Base-by-base conservation (phyloP, 1,140 invertebrate species). In the Tetragonula clypearis region DNA sequence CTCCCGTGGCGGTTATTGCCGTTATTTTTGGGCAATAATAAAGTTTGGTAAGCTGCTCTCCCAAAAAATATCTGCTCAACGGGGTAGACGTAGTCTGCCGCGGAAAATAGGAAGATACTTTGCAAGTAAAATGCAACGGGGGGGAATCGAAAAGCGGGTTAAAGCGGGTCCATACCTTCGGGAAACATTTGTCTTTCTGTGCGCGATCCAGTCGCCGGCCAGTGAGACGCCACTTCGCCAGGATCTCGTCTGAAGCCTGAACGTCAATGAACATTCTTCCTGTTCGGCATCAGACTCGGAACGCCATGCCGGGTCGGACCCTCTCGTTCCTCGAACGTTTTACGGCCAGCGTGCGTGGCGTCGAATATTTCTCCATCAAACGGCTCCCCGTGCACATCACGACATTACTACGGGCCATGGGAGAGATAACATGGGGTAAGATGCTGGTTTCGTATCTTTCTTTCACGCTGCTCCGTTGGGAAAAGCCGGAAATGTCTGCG, bases 181-280 rank as follows among this genome's bases (percentile, higher is more conserved):
- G 65, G 66, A 66, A 49, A 88, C 80, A 87, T 90, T 87, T 79
- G 84, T 82, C 80, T 73, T 72, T 30, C 58, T n/a, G 79, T 30
- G 69, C 71, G 75, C 78, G 87, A 88, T 86, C 85, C 86, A 87
- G 87, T 87, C 74, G 86, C 79, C 79, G 85, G 76, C 21, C 69
- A 69, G 30, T 35, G 17, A 82, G 85, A 90, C 86, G 89, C 86
- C 88, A 82, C 88, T 88, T 84, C 76, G 81, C 53, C 78, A 86
- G 81, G 85, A 89, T 72, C 82, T 79, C 66, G 86, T 65, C 41
- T 49, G 41, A 65, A 80, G 21, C 87, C 79, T 56, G 58, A 87
- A 88, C 88, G 89, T 90, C 90, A 90, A 91, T 90, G 91, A 91
- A 89, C 91, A 91, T 92, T 92, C 90, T 92, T 90, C 84, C 79